Evolutionary conservation across 2,888 invertebrate genomes (phyloP).

Genomic region (Portevinia maculata): DNA sequence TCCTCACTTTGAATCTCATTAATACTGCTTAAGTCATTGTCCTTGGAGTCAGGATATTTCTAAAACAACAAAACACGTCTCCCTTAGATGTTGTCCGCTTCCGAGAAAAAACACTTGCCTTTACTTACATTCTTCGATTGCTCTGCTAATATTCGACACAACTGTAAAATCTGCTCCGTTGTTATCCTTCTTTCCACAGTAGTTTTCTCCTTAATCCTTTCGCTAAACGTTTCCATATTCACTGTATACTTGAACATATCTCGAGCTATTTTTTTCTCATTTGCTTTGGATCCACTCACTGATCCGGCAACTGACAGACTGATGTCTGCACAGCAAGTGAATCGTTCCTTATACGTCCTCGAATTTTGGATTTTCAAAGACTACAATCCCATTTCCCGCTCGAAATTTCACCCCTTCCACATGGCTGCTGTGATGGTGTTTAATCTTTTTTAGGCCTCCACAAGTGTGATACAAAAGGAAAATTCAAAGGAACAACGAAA

Average conservation of each 20-base stretch:
- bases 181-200: constrained; percentile 76
- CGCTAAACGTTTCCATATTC: constrained; percentile 61
- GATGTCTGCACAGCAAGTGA: constrained; percentile 63
- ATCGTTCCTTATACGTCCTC: constrained; percentile 73
- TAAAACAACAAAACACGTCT: constrained; percentile 13
- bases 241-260: constrained; percentile 61
- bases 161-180: constrained; percentile 78
- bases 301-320: constrained; percentile 68
- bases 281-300: constrained; percentile 51
- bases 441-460: constrained; percentile 68
- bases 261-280: not conserved
- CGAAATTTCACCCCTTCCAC: constrained; percentile 72
- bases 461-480: constrained; percentile 64
- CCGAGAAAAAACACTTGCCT: not conserved
- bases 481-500: constrained; percentile 43
- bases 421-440: constrained; percentile 47
- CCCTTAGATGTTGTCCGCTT: not conserved
- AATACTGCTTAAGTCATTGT: constrained; percentile 7
- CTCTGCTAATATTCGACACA: constrained; percentile 80
- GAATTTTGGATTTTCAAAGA: constrained; percentile 53
- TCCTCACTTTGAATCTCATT: constrained; percentile 62
- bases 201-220: constrained; percentile 43
- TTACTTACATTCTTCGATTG: constrained; percentile 77
- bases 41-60: constrained; percentile 39
- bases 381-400: constrained; percentile 61